Base-by-base conservation (phyloP, 53 echinoderm and acorn worm species). In the Pentamera pediparva region DNA sequence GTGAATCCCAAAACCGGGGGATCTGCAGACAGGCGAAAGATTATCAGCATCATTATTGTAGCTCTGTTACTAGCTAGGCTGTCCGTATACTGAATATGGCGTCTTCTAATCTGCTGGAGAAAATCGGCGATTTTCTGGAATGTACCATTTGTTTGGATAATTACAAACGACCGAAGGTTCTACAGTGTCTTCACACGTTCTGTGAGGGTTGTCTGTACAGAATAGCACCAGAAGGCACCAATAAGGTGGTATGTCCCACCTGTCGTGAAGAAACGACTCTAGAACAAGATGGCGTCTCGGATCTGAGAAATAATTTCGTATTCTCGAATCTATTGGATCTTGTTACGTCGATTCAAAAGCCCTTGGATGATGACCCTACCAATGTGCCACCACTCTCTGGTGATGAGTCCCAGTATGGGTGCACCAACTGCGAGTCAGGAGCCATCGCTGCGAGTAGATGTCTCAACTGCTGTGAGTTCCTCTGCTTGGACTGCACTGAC, bases 131-230 rank as follows among this genome's bases (percentile, higher is more conserved):
- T 31, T 92, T 92, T 51, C 75, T 92, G 40, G 89, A 89, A 62
- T 92, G 92, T 58, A 85, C 89, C 26, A 89, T 92, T 12, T 92
- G 92, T 64, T 74, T 92, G 30, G 86, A 92, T 56, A 86, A 79
- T 75, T 89, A 89, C 69, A 85, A 81, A 53, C 77, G 79, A 19
- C 92, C 92, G 3, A 92, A 92, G 77, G 86, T 92, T 12, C 67
- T 92, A n/a, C 92, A 89, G 37, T 92, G 92, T 79, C 74, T 92
- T 21, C 92, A 92, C 62, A 89, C 92, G 52, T 92, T 92, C 65
- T 92, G 92, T 69, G 75, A 89, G 34, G 86, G 83, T 17, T 92
- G 92, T 76, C 77, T 92, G 18, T 59, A 79, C 18, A 83, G 84
- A 60, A 81, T 91, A 79, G 87, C 87, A n/a, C 84, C 87, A 5